These are phyloP conservation scores for Cryptotis parvus DNA, from an alignment of 2,113 vertebrate genomes.

Conservation along the genomic window DNA sequence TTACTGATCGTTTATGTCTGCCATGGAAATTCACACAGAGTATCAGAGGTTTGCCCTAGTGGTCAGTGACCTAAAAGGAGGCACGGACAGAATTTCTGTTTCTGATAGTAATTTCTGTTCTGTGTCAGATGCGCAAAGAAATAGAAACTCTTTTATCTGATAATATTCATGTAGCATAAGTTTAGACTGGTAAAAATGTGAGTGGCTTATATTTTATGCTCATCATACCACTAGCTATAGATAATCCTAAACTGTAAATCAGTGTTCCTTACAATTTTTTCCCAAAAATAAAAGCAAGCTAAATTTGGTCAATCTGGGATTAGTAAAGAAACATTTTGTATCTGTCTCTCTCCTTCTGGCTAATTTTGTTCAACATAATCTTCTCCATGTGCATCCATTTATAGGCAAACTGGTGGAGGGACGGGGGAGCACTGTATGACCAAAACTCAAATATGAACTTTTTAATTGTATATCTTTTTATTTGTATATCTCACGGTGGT, in stretches of 20 bases:
- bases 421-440: too few relatives aligned
- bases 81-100: slow-evolving; percentile 12
- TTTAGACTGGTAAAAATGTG: slow-evolving; percentile 2
- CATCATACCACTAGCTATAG: background rate
- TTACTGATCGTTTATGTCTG: background rate
- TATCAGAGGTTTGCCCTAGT: background rate
- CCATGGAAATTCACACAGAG: background rate
- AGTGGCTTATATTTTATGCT: background rate
- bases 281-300: background rate
- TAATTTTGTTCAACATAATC: too few relatives aligned
- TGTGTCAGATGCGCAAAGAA: background rate
- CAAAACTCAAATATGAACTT: too few relatives aligned
- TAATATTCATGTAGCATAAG: background rate
- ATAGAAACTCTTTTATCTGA: background rate
- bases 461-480: too few relatives aligned
- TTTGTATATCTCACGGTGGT: too few relatives aligned
- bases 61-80: background rate
- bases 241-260: background rate
- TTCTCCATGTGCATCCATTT: too few relatives aligned
- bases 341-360: too few relatives aligned
- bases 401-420: too few relatives aligned
- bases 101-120: background rate
- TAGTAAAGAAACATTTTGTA: too few relatives aligned
- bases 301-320: background rate
- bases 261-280: background rate